These are phyloP conservation scores for Nasonia giraulti DNA, from an alignment of 1,140 invertebrate genomes.

Conservation along the genomic window DNA sequence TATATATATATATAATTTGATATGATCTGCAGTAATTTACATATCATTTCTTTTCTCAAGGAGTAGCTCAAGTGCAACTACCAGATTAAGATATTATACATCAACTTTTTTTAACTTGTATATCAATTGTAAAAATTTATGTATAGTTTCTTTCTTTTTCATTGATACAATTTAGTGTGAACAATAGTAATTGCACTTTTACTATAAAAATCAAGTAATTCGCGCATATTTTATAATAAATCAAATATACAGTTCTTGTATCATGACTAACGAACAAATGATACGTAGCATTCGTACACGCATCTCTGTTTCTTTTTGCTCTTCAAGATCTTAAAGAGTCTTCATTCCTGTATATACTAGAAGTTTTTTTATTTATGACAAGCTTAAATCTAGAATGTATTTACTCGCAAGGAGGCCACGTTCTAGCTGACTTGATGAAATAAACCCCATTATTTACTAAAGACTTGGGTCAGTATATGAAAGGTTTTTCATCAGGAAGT, in stretches of 20 bases:
- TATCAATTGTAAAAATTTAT: conserved; percentile 12
- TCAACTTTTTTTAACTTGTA: conserved; percentile 10
- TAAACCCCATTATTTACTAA: conserved; percentile 23
- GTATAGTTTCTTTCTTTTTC: conserved; percentile 11
- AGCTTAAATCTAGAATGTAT: conserved; percentile 44
- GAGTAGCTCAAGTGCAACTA: conserved; percentile 8
- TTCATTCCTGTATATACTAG: conserved; percentile 36
- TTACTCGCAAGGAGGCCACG: conserved; percentile 19
- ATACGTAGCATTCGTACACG: conserved; percentile 19
- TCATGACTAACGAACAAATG: conserved; percentile 27
- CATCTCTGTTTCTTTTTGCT: conserved; percentile 18
- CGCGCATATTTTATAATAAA: conserved; percentile 19
- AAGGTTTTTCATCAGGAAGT: conserved; percentile 20
- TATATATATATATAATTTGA: conserved; percentile 29
- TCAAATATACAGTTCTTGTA: conserved; percentile 34
- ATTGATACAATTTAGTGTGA: neutral
- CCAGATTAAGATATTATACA: conserved; percentile 9
- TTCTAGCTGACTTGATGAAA: conserved; percentile 39
- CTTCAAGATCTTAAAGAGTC: conserved; percentile 27
- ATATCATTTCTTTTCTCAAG: conserved; percentile 28
- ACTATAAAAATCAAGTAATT: conserved; percentile 6
- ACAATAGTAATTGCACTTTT: conserved; percentile 24
- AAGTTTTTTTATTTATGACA: conserved; percentile 8
- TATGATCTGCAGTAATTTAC: conserved; percentile 22
- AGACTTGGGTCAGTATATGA: conserved; percentile 34